A percentile compares a stretch with the other conserved stretches of the same genome.
These are phyloP conservation scores for Microcebus tavaratra DNA, from an alignment of 2,113 vertebrate species.

Conservation along the genomic window DNA sequence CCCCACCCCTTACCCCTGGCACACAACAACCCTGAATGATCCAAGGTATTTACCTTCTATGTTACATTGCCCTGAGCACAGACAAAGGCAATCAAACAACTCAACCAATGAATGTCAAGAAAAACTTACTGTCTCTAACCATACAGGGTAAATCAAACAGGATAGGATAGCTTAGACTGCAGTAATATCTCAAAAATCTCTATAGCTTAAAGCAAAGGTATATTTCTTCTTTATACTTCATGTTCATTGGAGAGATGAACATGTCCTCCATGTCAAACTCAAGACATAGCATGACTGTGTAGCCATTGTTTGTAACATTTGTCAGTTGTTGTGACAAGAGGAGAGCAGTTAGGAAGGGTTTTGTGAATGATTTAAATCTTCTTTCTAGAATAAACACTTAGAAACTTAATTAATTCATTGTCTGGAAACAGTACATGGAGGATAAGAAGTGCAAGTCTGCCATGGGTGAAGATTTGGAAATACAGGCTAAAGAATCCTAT, in stretches of 20 bases:
- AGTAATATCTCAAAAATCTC: not conserved
- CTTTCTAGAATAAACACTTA: not conserved
- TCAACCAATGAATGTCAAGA: not conserved
- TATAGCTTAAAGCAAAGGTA: not conserved
- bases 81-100: not conserved
- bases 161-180: not conserved
- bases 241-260: not conserved
- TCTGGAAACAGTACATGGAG: not conserved
- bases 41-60: not conserved
- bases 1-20: too few species aligned
- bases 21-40: not conserved
- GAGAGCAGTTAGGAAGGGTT: not conserved
- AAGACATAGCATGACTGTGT: not conserved
- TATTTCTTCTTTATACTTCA: not conserved
- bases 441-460: not conserved
- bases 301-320: not conserved
- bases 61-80: not conserved
- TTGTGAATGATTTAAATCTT: not conserved
- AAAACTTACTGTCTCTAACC: not conserved
- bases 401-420: not conserved
- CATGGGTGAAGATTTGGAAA: not conserved
- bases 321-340: not conserved
- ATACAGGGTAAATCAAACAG: not conserved
- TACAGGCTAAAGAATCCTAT: not conserved
- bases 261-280: not conserved